Base-by-base conservation (phyloP, 2,113 vertebrate genomes). In the Clarias magur region DNA sequence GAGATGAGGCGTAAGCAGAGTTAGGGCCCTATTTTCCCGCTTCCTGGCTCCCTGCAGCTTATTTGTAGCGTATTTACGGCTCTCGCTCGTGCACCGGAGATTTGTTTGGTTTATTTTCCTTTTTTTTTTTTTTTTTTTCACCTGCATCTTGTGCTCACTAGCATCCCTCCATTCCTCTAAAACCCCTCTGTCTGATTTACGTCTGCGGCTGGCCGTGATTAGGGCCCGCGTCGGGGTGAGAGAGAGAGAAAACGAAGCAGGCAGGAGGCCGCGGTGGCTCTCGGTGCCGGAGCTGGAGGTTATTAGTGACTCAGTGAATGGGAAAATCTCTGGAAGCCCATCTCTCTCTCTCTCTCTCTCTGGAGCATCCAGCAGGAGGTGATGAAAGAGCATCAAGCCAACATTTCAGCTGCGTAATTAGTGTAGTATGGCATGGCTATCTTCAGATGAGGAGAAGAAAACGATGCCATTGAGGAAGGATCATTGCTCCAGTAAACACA, bases 331-430 rank as follows among this genome's bases (percentile, higher is more conserved):
- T 81, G 85, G 60, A 83, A 75, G 59, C 56, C 60, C 42, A 53
- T 68, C 56, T 54, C 53, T 54, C 60, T 56, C n/a, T 70, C 65
- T 63, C 72, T 48, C 70, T 76, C 70, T 76, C 53, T 59, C 30
- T 86, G 54, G 78, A 65, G 79, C 83, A 73, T 79, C 78, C 86
- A 89, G 60, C 68, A 84, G 42, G 82, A 89, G 88, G 76, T 86
- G 70, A 89, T 85, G 82, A 88, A 85, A 86, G 54, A 70, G 83
- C 56, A 70, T 89, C 85, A 83, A 60, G 72, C 62, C 68, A 80
- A 83, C 85, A 84, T 70, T 78, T 87, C 86, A 73, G 84, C 84
- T 90, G 88, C 70, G 73, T 91, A 90, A 87, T 89, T 92, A 86
- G 84, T 88, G 87, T 85, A 78, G 80, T 63, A 75, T 87, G 78